Evolutionary conservation across 2,797 vertebrate species (phyloP).

Genomic region (Ptychobarbus kaznakovi): DNA sequence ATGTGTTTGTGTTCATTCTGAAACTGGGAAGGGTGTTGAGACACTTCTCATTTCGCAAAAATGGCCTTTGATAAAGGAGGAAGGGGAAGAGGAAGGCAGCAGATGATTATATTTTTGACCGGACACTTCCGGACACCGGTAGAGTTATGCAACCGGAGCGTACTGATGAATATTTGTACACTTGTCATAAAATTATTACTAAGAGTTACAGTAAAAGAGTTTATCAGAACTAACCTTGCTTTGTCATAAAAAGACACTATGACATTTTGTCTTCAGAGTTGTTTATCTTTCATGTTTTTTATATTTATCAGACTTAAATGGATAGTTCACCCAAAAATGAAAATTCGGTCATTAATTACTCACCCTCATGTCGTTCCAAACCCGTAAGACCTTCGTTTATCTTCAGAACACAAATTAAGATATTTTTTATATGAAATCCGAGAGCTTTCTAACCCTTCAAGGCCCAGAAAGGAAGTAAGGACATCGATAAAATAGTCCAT

Average conservation of each 20-base stretch:
- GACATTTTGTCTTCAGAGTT: not conserved
- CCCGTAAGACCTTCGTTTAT: not conserved
- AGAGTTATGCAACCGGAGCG: not conserved
- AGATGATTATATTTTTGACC: slow-evolving; percentile 13
- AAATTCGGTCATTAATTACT: not conserved
- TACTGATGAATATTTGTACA: not conserved
- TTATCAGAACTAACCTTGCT: not conserved
- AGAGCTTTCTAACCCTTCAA: not conserved
- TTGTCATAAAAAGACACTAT: not conserved
- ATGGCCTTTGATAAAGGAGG: slow-evolving; percentile 58
- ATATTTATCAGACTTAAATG: not conserved
- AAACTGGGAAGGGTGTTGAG: slow-evolving; percentile 46
- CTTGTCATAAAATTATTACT: not conserved
- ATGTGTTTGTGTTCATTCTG: slow-evolving; percentile 4
- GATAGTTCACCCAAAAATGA: not conserved
- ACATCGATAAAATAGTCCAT: not conserved
- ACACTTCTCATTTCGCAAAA: slow-evolving; percentile 65
- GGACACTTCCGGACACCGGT: not conserved
- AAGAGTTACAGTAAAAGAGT: not conserved
- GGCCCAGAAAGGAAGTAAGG: not conserved
- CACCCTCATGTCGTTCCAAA: not conserved
- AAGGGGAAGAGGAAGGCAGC: slow-evolving; percentile 65
- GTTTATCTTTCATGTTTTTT: not conserved
- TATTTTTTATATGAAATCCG: not conserved
- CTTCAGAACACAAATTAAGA: not conserved